Percentiles rank a stretch among this genome's conserved stretches.
Conservation (phyloP, 92 coral and sea anemone species). For the Porites evermanni region DNA sequence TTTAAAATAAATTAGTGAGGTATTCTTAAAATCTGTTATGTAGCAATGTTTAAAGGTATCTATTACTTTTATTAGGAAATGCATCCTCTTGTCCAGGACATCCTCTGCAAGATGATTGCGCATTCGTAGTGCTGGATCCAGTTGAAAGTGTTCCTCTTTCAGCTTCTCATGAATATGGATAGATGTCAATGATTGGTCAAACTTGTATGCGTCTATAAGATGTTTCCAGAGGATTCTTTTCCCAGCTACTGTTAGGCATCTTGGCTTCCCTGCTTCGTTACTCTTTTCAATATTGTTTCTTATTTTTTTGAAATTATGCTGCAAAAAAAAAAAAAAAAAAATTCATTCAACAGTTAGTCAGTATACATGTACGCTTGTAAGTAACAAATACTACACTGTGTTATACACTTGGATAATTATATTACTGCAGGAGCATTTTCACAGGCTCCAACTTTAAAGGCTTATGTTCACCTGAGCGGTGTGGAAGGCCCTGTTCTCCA, state of each 20-base stretch:
- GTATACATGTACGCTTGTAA: too few species aligned
- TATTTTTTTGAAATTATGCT: slow-evolving; percentile 73
- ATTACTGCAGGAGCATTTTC: too few species aligned
- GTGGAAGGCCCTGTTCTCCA: too few species aligned
- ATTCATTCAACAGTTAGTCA: too few species aligned
- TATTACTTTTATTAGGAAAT: slow-evolving; percentile 39
- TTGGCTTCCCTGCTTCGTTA: slow-evolving; percentile 17
- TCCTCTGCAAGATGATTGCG: slow-evolving; percentile 68
- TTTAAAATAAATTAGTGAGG: background rate
- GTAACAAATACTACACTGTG: too few species aligned
- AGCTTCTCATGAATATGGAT: slow-evolving; percentile 59
- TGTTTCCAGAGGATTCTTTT: slow-evolving; percentile 62
- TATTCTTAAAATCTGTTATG: background rate
- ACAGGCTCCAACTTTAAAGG: too few species aligned
- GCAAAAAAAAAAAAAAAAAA: background rate
- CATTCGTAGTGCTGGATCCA: slow-evolving; percentile 62
- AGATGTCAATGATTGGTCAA: slow-evolving; percentile 49
- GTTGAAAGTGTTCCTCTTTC: slow-evolving; percentile 58
- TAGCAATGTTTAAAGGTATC: background rate
- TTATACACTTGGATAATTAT: too few species aligned
- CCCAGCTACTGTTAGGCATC: slow-evolving; percentile 48
- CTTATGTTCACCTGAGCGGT: too few species aligned
- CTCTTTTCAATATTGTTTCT: slow-evolving; percentile 66
- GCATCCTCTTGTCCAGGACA: slow-evolving; percentile 66
- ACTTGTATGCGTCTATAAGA: slow-evolving; percentile 53